Base-by-base conservation (phyloP, 1,140 invertebrate genomes). In the Pachypeltis micranthus region DNA sequence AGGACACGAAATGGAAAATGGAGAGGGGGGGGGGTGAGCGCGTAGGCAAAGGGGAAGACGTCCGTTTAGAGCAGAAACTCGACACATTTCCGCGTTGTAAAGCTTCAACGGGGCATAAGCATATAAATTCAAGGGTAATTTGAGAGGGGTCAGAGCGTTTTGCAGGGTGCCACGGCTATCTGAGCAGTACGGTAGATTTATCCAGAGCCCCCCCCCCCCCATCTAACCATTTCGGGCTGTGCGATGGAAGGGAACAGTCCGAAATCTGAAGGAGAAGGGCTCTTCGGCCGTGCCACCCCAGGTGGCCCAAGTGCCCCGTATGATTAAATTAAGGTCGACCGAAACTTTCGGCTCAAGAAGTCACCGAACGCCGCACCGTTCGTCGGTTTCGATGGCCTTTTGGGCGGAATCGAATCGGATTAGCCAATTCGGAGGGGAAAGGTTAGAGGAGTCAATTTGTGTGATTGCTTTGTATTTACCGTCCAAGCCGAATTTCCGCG, bases 61-160 rank as follows among this genome's bases (percentile, higher is more conserved):
- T 51, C 47, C 47, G 47, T 51, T 51, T 51, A 51, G 47, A 10
- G 47, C 47, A 51, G 34, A 16, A 51, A 51, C 47, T 51, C 55
- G 23, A 28, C 55, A 26, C 55, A 28, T 57, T 57, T 57, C 55
- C 55, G 27, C 55, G 55, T 57, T 26, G 55, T 57, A 57, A 57
- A 57, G 24, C 55, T 57, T 57, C 55, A 57, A 57, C 55, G 55
- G 55, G 55, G 55, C 55, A 57, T 57, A 57, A 57, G 55, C 55
- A 57, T 57, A 57, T 57, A 57, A 57, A 57, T 57, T 57, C 55
- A 21, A 57, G 55, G 55, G 55, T 57, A 57, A 28, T 57, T 57
- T 57, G 23, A 10, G 55, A 57, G 55, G 55, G 55, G 23, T 25
- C 3, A 21, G 55, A 26, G 12, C 10, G 21, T 25, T 57, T 57